Evolutionary conservation across 2,888 invertebrate genomes (phyloP).

Genomic region (Torymus aiolomorphi): DNA sequence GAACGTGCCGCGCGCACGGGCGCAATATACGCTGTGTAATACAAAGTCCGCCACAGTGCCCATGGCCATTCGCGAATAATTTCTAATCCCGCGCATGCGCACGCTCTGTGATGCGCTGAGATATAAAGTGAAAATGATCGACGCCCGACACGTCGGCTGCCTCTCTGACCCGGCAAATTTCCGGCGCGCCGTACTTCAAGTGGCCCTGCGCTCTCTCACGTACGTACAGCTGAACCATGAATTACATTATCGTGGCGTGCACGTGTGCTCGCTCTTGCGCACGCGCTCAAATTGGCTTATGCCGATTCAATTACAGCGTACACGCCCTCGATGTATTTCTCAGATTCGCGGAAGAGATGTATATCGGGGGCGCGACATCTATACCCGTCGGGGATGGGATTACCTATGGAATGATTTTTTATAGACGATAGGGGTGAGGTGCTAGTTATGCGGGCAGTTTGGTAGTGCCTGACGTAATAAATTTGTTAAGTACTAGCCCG

Average conservation of each 20-base stretch:
- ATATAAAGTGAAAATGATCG: slow-evolving; percentile 44
- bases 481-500: neutral
- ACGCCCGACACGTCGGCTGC: slow-evolving; percentile 1
- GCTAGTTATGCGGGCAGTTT: neutral
- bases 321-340: slow-evolving; percentile 12
- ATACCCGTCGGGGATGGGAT: too few relatives aligned
- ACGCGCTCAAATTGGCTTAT: slow-evolving; percentile 32
- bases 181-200: neutral
- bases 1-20: neutral
- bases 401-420: too few relatives aligned
- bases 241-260: neutral
- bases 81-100: slow-evolving; percentile 5
- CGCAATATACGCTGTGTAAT: neutral
- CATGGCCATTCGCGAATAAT: slow-evolving; percentile 25
- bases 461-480: neutral
- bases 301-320: slow-evolving; percentile 40
- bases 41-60: neutral
- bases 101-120: neutral
- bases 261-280: too few relatives aligned
- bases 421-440: too few relatives aligned
- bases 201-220: neutral
- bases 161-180: neutral
- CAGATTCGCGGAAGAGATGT: neutral
- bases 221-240: slow-evolving; percentile 5
- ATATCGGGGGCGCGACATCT: too few relatives aligned